These are phyloP conservation scores for Aethina tumida DNA, from an alignment of 1,140 invertebrate genomes.

Conservation along the genomic window DNA sequence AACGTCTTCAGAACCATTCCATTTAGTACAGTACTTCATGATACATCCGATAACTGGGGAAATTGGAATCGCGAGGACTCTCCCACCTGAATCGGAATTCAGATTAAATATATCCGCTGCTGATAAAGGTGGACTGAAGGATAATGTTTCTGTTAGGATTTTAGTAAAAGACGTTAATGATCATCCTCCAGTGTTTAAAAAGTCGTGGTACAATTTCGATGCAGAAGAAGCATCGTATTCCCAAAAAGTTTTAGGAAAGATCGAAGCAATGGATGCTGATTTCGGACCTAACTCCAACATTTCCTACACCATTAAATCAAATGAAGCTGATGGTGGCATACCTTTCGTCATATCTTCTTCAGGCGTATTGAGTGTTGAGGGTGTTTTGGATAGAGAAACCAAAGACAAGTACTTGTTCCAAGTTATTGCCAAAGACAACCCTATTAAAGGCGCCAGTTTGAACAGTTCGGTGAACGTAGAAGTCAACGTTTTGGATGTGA, in stretches of 20 bases:
- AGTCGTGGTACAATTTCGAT: slow-evolving; percentile 74
- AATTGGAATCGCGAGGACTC: slow-evolving; percentile 59
- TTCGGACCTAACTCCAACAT: slow-evolving; percentile 67
- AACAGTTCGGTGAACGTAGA: slow-evolving; percentile 65
- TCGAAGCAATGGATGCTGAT: slow-evolving; percentile 67
- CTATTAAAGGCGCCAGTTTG: slow-evolving; percentile 43
- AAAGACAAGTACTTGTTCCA: slow-evolving; percentile 60
- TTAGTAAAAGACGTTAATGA: slow-evolving; percentile 75
- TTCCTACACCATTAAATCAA: slow-evolving; percentile 51
- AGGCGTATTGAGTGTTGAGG: slow-evolving; percentile 64
- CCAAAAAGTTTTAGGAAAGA: slow-evolving; percentile 57
- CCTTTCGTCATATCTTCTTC: slow-evolving; percentile 66
- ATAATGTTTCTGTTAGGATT: slow-evolving; percentile 56
- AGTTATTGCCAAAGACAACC: slow-evolving; percentile 67
- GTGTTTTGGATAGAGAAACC: slow-evolving; percentile 68
- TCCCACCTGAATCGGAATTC: slow-evolving; percentile 70
- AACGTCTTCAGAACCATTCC: slow-evolving; percentile 35
- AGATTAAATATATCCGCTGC: slow-evolving; percentile 64
- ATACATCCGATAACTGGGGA: slow-evolving; percentile 64
- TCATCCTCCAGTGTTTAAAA: slow-evolving; percentile 71
- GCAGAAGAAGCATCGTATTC: slow-evolving; percentile 67
- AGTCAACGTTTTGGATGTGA: slow-evolving; percentile 69
- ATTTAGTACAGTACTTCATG: slow-evolving; percentile 55
- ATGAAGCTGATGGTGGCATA: slow-evolving; percentile 45
- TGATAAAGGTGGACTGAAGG: slow-evolving; percentile 63